Percentiles rank a stretch among this genome's conserved stretches.
Evolutionary conservation across 2,113 vertebrate species (phyloP).

Genomic region (Aptenodytes patagonicus): DNA sequence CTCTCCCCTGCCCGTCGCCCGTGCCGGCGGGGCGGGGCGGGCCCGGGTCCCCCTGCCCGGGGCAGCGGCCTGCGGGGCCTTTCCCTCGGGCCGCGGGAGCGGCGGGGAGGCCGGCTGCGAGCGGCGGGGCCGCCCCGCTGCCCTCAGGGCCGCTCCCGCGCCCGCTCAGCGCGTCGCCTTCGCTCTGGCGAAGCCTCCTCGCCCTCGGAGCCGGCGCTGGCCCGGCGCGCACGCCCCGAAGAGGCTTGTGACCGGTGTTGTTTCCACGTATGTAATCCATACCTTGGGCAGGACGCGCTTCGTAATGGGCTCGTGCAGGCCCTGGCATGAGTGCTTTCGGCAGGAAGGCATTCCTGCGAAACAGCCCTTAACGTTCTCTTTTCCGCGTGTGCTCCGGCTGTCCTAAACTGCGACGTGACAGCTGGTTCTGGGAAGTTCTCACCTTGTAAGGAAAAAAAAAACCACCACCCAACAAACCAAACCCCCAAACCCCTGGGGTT

Average conservation of each 20-base stretch:
- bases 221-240: accelerated
- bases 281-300: not conserved
- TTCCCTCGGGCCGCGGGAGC: not conserved
- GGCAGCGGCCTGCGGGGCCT: not conserved
- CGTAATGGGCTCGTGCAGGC: not conserved
- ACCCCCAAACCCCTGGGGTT: too few species aligned
- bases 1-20: too few species aligned
- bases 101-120: not conserved
- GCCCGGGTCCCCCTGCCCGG: not conserved
- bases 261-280: not conserved
- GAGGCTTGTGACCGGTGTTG: not conserved
- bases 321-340: not conserved
- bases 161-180: not conserved
- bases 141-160: not conserved
- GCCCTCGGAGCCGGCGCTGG: too few species aligned
- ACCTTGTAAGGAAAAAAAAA: accelerated
- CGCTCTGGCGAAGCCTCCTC: not conserved
- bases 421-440: not conserved
- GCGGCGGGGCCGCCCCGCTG: too few species aligned
- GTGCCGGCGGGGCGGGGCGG: too few species aligned
- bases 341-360: not conserved
- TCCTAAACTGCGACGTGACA: accelerated
- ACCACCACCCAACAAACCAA: too few species aligned
- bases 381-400: accelerated
- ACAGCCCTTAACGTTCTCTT: accelerated